A percentile compares a stretch with the other conserved stretches of the same genome.
Conservation (phyloP, 2,888 invertebrate genomes). For the Neelides folsomi region DNA sequence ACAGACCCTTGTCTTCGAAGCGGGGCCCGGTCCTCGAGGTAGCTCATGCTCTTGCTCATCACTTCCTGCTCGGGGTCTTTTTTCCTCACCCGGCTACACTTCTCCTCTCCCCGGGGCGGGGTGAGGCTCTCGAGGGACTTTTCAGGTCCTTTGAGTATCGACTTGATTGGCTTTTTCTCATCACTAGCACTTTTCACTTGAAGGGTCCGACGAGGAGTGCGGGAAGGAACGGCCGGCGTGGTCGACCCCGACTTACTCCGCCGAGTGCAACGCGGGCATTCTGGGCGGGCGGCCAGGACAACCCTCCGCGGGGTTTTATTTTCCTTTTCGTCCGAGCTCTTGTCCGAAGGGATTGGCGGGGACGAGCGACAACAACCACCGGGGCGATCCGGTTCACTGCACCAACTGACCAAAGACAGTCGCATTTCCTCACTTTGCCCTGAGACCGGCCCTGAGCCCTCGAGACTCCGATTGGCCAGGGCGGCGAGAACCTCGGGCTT, state of each 20-base stretch:
- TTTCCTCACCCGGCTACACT: slow-evolving; percentile 12
- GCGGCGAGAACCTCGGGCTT: not conserved
- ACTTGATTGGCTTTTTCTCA: slow-evolving; percentile 29
- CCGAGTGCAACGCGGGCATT: slow-evolving; percentile 28
- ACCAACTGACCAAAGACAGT: slow-evolving; percentile 32
- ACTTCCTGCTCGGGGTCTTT: slow-evolving; percentile 20
- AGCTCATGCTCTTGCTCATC: slow-evolving; percentile 33
- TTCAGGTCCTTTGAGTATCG: slow-evolving; percentile 31
- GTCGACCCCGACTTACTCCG: slow-evolving; percentile 28
- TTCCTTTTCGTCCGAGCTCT: slow-evolving; percentile 27
- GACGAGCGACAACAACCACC: slow-evolving; percentile 10
- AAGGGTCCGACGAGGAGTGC: slow-evolving; percentile 22
- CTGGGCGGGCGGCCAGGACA: slow-evolving; percentile 9
- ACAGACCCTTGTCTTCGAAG: slow-evolving; percentile 30
- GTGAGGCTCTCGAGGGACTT: slow-evolving; percentile 8
- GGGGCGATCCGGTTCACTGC: slow-evolving; percentile 29
- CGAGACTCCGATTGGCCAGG: not conserved
- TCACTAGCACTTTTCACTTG: slow-evolving; percentile 24
- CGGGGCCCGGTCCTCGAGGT: slow-evolving; percentile 24
- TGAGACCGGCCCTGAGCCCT: slow-evolving; percentile 13
- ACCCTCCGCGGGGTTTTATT: slow-evolving; percentile 25
- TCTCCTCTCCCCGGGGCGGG: slow-evolving; percentile 16
- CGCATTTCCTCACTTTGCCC: slow-evolving; percentile 30
- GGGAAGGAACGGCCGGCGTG: slow-evolving; percentile 14
- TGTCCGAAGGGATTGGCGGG: slow-evolving; percentile 10